A percentile compares a stretch with the other conserved stretches of the same genome.
Evolutionary conservation across 2,113 vertebrate genomes (phyloP).

Genomic region (human (Homo sapiens)): DNA sequence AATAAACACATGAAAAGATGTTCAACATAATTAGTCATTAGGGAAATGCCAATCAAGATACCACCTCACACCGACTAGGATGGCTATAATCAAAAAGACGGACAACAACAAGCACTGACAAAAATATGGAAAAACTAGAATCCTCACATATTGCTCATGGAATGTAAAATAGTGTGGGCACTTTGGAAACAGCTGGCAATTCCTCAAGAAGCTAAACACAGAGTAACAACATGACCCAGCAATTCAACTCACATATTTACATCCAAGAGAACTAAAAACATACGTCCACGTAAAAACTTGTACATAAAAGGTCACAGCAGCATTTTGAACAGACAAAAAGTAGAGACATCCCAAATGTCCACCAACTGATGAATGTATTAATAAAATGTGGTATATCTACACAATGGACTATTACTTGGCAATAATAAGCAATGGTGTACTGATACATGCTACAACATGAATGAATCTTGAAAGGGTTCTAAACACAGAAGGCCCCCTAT

Average conservation of each 20-base stretch:
- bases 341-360: background rate
- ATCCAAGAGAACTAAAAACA: too few relatives aligned
- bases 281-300: background rate
- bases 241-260: background rate
- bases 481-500: background rate
- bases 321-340: slow-evolving; percentile 14
- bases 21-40: background rate
- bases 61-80: background rate
- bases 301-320: background rate
- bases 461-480: background rate
- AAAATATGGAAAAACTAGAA: background rate
- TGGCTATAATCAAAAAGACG: background rate
- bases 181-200: too few relatives aligned
- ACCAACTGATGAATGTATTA: background rate
- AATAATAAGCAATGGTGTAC: background rate
- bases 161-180: too few relatives aligned
- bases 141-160: background rate
- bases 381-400: background rate
- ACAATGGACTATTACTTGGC: background rate
- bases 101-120: background rate
- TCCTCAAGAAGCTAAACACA: too few relatives aligned
- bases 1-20: background rate
- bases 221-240: background rate
- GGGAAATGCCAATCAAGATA: background rate
- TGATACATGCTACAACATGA: background rate